Evolutionary conservation across 2,888 invertebrate genomes (phyloP), one percentile per base, ranked within the genome.

Genomic region (Lucinisca nassula): DNA sequence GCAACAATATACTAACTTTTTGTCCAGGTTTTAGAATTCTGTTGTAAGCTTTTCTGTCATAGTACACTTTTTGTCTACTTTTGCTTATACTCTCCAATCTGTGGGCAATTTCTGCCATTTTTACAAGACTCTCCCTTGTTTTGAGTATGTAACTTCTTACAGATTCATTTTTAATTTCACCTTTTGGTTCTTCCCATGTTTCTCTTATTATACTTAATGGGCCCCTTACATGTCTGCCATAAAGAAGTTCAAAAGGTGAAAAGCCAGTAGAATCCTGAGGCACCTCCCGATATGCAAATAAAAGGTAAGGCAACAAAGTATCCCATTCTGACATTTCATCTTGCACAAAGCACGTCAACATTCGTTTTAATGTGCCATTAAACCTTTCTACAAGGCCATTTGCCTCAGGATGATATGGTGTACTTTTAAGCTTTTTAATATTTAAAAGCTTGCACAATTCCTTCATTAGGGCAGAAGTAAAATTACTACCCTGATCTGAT

Each of bases 201-300:
- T 87, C 84, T 14, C 38, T 58, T n/a, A 81, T 17, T 14, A 87
- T 67, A 17, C 17, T 58, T 24, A 87, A 24, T 6, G 83, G 77
- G 35, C 83, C 80, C 73, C 83, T 76, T 32, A 85, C 38, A 27
- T 73, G 37, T 4, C 85, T 82, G 12, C 74, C 40, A 30, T 51
- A 83, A 10, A 84, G 17, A 4, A 87, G 8, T 55, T 87, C 84
- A 61, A 83, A 83, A 17, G 73, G 76, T 10, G 79, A 86, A 70
- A 86, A 85, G 17, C 75, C 74, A 35, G 74, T 84, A 32, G 72
- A 49, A 6, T 79, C 81, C 51, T 83, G 72, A 37, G 87, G 74
- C 2, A 87, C 87, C 24, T 87, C 83, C 17, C 85, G 21, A 40
- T 86, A 76, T 8, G 75, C 61, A 79, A 82, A 86, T 17, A 74